Base-by-base conservation (phyloP, 2,797 vertebrate species). In the Channa striata region DNA sequence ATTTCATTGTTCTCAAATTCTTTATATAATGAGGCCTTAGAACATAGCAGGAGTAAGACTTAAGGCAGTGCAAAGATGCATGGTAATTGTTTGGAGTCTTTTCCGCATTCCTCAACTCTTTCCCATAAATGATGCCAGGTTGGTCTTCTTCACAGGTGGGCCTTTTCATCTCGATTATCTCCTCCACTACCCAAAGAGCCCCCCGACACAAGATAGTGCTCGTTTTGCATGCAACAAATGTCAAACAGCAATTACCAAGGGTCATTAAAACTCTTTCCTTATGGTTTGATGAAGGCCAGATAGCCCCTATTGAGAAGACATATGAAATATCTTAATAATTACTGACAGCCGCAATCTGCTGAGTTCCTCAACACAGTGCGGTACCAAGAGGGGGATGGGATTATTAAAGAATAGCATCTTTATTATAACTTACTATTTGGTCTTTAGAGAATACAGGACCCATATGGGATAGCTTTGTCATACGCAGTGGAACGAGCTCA, bases 251-350 rank as follows among this genome's bases (percentile, higher is more conserved):
- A 33, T 50, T 43, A 46, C 33, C 58, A 72, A 59, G 75, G 40
- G 30, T 68, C 52, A 76, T 74, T 81, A 77, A 74, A 71, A 64
- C 25, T 46, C 30, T 76, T 72, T 68, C 57, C 53, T 68, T 40
- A 39, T 72, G 44, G 50, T 46, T 9, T 75, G 58, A 19, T 72
- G 48, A 47, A 74, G 68, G 61, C 71, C 81, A 68, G 50, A 59
- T 50, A 70, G 21, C 71, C 74, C 69, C 62, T 62, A 67, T 59
- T 70, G 61, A 67, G 67, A 52, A 85, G 68, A 85, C 78, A 51
- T 77, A 87, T 81, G 36, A 82, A 87, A 78, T 20, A 19, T 72
- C 72, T 87, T 78, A 81, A 87, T 90, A 78, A 86, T 58, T 76
- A 64, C 43, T 64, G 79, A 84, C 85, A 72, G 74, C 50, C 46